A percentile compares a stretch with the other conserved stretches of the same genome.
Conservation (phyloP, 2,888 invertebrate species). For the Amiota mariae region DNA sequence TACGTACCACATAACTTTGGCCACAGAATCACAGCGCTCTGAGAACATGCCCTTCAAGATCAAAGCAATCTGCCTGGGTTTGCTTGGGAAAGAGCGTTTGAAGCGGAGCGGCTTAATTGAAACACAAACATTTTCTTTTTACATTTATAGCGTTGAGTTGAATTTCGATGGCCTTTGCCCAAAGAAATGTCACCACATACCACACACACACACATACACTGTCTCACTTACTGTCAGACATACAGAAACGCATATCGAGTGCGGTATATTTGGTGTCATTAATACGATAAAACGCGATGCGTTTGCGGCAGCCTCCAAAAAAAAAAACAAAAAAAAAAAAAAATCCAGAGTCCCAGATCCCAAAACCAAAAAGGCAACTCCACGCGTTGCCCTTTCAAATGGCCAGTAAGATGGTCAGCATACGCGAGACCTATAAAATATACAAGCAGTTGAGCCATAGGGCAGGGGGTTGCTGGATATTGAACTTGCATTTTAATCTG, state of each 20-base stretch:
- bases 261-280: constrained; percentile 54
- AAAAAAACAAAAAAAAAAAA: constrained; percentile 32
- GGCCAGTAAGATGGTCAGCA: background rate
- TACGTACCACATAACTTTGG: background rate
- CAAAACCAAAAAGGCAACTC: constrained; percentile 7
- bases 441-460: background rate
- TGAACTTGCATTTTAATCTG: constrained; percentile 48
- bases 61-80: no score
- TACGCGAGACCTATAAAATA: background rate
- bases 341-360: background rate
- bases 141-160: constrained; percentile 17
- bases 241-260: background rate
- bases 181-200: constrained; percentile 32
- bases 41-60: no score
- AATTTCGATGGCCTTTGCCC: constrained; percentile 15
- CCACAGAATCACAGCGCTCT: constrained; percentile 19
- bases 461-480: no score
- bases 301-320: constrained; percentile 47
- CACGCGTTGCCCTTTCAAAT: background rate
- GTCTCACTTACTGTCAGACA: background rate
- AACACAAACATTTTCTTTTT: constrained; percentile 35
- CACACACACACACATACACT: constrained; percentile 4
- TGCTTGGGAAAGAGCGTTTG: background rate
- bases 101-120: constrained; percentile 41
- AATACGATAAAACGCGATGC: constrained; percentile 66